Percentiles rank a stretch among this genome's conserved stretches.
These are phyloP conservation scores for Lates calcarifer DNA, from an alignment of 2,113 vertebrate species.

Conservation along the genomic window DNA sequence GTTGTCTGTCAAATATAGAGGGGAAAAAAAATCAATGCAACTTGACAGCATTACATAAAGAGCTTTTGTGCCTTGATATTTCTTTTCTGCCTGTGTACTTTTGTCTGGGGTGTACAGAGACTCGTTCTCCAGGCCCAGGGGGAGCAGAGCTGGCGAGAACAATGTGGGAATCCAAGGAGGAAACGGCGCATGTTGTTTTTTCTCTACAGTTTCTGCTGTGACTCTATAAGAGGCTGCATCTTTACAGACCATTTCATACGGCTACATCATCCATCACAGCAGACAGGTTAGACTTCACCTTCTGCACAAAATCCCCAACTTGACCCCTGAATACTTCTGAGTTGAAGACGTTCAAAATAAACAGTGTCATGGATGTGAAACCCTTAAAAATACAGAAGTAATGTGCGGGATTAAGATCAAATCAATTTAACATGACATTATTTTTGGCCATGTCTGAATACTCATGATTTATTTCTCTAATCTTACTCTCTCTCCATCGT, in stretches of 20 bases:
- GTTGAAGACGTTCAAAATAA: constrained; percentile 48
- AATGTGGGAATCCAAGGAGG: constrained; percentile 81
- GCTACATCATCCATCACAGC: constrained; percentile 85
- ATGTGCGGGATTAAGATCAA: constrained; percentile 39
- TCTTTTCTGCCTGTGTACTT: constrained; percentile 74
- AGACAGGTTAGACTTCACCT: constrained; percentile 75
- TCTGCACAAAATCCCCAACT: constrained; percentile 30
- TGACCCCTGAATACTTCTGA: constrained; percentile 53
- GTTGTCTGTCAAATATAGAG: constrained; percentile 78
- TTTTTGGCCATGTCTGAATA: constrained; percentile 43
- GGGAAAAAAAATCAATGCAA: constrained; percentile 74
- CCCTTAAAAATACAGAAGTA: constrained; percentile 37
- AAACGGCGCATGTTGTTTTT: constrained; percentile 79
- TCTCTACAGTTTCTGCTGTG: constrained; percentile 67
- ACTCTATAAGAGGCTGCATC: constrained; percentile 78
- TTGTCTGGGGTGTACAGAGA: constrained; percentile 73
- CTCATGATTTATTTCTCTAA: constrained; percentile 21
- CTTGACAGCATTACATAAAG: constrained; percentile 81
- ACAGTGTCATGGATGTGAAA: constrained; percentile 28
- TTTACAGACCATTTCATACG: constrained; percentile 85
- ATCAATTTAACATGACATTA: constrained; percentile 36
- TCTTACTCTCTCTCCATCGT: background rate
- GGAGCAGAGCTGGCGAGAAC: constrained; percentile 72
- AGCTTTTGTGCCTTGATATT: constrained; percentile 77
- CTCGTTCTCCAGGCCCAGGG: constrained; percentile 65